Conservation (phyloP, 2,113 vertebrate species). For the Ictalurus furcatus region DNA sequence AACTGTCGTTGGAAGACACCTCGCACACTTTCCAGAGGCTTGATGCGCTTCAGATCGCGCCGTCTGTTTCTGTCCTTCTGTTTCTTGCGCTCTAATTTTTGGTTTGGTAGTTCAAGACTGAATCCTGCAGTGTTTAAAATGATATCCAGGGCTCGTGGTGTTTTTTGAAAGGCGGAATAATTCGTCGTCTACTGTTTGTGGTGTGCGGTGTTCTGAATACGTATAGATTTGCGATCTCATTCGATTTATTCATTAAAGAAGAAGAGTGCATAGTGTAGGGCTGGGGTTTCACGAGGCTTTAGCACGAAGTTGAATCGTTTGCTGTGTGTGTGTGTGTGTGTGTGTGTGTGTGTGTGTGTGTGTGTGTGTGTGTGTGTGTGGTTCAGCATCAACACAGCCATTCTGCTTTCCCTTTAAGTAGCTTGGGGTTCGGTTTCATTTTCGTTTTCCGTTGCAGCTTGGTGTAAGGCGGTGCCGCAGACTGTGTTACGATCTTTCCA, state of each 20-base stretch:
- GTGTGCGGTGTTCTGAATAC: slow-evolving; percentile 76
- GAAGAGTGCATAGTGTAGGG: slow-evolving; percentile 53
- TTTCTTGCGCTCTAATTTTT: slow-evolving; percentile 10
- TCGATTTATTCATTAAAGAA: slow-evolving; percentile 64
- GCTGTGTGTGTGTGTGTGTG: background rate
- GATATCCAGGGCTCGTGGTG: slow-evolving; percentile 50
- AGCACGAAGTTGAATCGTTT: background rate
- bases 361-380: background rate
- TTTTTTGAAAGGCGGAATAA: slow-evolving; percentile 60
- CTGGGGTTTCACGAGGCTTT: background rate
- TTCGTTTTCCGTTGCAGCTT: background rate
- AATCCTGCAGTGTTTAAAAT: slow-evolving; percentile 34
- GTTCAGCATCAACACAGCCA: background rate
- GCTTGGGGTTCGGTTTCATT: slow-evolving; percentile 28
- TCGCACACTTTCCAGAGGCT: slow-evolving; percentile 6
- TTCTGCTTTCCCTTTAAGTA: slow-evolving; percentile 36
- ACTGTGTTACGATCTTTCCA: slow-evolving; percentile 28
- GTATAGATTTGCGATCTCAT: slow-evolving; percentile 66
- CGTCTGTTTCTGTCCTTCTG: background rate
- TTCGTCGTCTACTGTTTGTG: slow-evolving; percentile 66
- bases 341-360: background rate
- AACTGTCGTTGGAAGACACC: too few relatives aligned
- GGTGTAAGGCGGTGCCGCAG: slow-evolving; percentile 32
- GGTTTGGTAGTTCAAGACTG: slow-evolving; percentile 22
- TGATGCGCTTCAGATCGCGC: background rate